Base-by-base conservation (phyloP, 2,797 vertebrate species). In the Neosalanx taihuensis region DNA sequence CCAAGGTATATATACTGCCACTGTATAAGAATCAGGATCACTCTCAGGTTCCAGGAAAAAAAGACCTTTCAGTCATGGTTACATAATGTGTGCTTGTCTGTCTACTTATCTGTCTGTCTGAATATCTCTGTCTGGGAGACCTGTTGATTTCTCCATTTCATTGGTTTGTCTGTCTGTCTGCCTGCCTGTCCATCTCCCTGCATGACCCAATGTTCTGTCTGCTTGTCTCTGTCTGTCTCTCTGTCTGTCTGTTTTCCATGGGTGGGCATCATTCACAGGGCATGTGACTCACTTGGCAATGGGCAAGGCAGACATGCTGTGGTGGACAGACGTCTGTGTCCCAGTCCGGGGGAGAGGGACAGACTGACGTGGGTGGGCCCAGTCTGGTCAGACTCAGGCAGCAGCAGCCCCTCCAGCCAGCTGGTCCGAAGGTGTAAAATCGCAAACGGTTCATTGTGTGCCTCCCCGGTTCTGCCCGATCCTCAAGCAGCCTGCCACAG, bases 241-340 rank as follows among this genome's bases (percentile, higher is more conserved):
- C 68, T 73, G 65, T 82, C 73, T 76, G 72, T 71, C 41, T 80
- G 72, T 73, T 71, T 53, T 37, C 75, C 12, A 68, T 72, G 67
- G 77, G 41, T 66, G 80, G 73, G 77, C 67, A 72, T 80, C 85
- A 82, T 81, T 73, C 75, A 72, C 57, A 6, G 65, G 33, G 78
- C 72, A 67, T 84, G 67, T 84, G 69, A 88, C 74, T 88, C 79
- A 81, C 76, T 89, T 88, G 90, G 89, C 88, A 88, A 73, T 68
- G 58, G 29, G 73, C 0, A 68, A 80, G 76, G 86, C 84, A 84
- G 87, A 90, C 88, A 89, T 86, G 86, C 81, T 85, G 85, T 67
- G 75, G 81, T 84, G 88, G 88, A 87, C 88, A 89, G 88, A 89
- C 79, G 87, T 82, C 82, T 80, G 71, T 70, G 82, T 84, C 83